These are phyloP conservation scores for Plecturocebus donacophilus DNA, from an alignment of 2,113 vertebrate species.

Conservation along the genomic window DNA sequence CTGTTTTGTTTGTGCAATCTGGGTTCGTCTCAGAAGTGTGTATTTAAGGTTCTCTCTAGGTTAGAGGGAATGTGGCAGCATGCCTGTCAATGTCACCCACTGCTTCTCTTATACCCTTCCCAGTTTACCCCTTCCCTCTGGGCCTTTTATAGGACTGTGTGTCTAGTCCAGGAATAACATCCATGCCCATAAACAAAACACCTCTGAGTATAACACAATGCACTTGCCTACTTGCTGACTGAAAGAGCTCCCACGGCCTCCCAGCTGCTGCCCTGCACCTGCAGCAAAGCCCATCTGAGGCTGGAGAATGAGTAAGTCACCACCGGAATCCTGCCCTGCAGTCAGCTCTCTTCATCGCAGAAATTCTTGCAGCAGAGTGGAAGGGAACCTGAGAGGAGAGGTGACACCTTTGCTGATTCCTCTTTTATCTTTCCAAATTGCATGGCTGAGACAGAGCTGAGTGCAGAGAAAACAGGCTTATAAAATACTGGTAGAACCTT, in stretches of 20 bases:
- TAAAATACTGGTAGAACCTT: not conserved
- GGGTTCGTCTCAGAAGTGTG: not conserved
- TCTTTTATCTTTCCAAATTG: not conserved
- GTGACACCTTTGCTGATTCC: not conserved
- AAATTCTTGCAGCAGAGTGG: not conserved
- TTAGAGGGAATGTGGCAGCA: not conserved
- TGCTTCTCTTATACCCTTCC: not conserved
- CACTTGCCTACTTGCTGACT: not conserved
- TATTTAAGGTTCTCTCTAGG: not conserved
- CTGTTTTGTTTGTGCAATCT: not conserved
- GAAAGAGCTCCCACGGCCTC: not conserved
- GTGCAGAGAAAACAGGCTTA: not conserved
- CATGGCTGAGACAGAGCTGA: not conserved
- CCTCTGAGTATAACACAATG: rapidly evolving
- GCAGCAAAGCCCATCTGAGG: not conserved
- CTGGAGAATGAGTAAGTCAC: not conserved
- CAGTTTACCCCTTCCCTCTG: not conserved
- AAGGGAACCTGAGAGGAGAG: not conserved
- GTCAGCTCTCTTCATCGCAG: not conserved
- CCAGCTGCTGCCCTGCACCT: not conserved
- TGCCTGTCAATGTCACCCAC: rapidly evolving
- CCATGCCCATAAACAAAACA: not conserved
- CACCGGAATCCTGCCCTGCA: too few species aligned
- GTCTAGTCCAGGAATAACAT: not conserved
- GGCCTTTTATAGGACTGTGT: not conserved